A percentile compares a stretch with the other conserved stretches of the same genome.
Conservation (phyloP, 2,113 vertebrate genomes). For the Micronycteris hirsuta region DNA sequence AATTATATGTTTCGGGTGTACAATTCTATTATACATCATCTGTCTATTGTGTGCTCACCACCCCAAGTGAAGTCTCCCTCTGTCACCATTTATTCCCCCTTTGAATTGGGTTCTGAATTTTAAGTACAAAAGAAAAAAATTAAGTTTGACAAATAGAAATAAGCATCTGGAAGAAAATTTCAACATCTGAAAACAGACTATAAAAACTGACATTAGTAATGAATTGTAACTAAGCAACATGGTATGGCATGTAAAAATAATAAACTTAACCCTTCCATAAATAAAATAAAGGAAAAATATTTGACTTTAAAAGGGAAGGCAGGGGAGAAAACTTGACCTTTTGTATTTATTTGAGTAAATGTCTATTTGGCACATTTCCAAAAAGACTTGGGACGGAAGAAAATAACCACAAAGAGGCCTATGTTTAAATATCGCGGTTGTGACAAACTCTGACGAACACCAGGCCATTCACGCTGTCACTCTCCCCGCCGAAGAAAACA, state of each 20-base stretch:
- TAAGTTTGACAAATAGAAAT: slow-evolving; percentile 23
- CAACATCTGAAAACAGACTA: not conserved
- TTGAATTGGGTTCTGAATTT: slow-evolving; percentile 5
- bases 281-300: slow-evolving; percentile 29
- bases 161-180: not conserved
- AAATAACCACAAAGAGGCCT: slow-evolving; percentile 54
- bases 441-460: slow-evolving; percentile 62
- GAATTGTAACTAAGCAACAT: not conserved
- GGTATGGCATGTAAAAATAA: not conserved
- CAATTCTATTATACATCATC: not conserved
- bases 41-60: not conserved
- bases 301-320: slow-evolving; percentile 36
- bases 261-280: slow-evolving; percentile 15
- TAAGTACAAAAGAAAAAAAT: not conserved
- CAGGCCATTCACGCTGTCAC: slow-evolving; percentile 43
- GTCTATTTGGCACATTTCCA: slow-evolving; percentile 56
- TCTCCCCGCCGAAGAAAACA: not conserved
- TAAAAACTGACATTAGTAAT: slow-evolving; percentile 33
- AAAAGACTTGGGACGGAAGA: slow-evolving; percentile 38
- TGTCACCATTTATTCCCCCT: not conserved
- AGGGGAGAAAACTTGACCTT: slow-evolving; percentile 19
- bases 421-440: slow-evolving; percentile 60
- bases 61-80: not conserved
- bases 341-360: slow-evolving; percentile 57
- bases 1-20: not conserved